These are phyloP conservation scores for Pseudomyrmex gracilis DNA, from an alignment of 1,140 invertebrate species.

Conservation along the genomic window DNA sequence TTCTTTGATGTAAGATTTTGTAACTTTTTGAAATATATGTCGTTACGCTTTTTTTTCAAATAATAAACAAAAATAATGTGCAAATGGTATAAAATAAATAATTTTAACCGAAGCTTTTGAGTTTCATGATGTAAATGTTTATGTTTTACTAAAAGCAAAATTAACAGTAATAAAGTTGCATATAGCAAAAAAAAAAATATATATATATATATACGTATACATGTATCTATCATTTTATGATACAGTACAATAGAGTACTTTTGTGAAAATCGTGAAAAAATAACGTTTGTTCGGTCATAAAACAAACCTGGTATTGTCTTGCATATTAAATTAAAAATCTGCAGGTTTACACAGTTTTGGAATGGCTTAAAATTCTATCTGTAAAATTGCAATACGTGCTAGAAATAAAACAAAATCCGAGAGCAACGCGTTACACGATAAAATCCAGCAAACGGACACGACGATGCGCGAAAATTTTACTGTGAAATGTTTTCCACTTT, in stretches of 20 bases:
- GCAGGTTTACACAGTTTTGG: conserved; percentile 19
- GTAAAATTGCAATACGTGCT: conserved; percentile 38
- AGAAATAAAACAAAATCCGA: conserved; percentile 41
- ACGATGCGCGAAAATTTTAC: conserved; percentile 37
- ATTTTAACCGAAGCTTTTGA: background rate
- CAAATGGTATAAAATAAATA: conserved; percentile 26
- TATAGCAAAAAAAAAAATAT: background rate
- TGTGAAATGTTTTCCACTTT: conserved; percentile 24
- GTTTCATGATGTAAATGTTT: background rate
- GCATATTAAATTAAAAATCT: conserved; percentile 39
- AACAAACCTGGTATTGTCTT: conserved; percentile 12
- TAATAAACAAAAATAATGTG: conserved; percentile 34
- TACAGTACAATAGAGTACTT: background rate
- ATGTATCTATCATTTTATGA: background rate
- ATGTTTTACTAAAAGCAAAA: background rate
- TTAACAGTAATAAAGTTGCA: background rate
- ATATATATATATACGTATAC: background rate
- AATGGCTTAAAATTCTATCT: conserved; percentile 27
- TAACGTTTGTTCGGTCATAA: conserved; percentile 1
- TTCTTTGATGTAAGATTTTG: conserved; percentile 46
- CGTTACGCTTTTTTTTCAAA: background rate
- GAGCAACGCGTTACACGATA: conserved; percentile 18
- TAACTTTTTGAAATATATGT: conserved; percentile 36
- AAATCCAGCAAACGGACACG: background rate
- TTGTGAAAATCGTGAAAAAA: background rate